Evolutionary conservation across 2,888 invertebrate genomes (phyloP).

Genomic region (Spisula subtruncata): DNA sequence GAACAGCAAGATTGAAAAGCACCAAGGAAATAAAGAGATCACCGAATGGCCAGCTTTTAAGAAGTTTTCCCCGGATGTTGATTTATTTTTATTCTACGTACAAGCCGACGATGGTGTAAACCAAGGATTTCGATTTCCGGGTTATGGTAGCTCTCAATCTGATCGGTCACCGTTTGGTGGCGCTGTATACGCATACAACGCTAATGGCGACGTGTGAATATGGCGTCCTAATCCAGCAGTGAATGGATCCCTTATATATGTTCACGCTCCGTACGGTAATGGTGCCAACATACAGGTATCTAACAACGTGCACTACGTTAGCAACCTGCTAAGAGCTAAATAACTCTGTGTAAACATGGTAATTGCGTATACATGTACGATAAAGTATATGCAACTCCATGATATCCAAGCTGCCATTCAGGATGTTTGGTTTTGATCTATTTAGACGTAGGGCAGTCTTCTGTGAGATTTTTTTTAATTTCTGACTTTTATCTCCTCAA

Average conservation of each 20-base stretch:
- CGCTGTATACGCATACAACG: slow-evolving; percentile 51
- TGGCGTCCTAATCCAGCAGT: slow-evolving; percentile 53
- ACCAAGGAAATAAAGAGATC: slow-evolving; percentile 1
- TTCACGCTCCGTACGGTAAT: slow-evolving; percentile 54
- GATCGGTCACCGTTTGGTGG: slow-evolving; percentile 46
- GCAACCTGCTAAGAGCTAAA: slow-evolving; percentile 14
- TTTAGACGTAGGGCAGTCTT: too few relatives aligned
- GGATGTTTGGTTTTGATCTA: too few relatives aligned
- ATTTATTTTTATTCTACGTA: slow-evolving; percentile 43
- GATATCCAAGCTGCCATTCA: too few relatives aligned
- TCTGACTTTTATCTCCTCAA: too few relatives aligned
- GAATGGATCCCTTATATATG: slow-evolving; percentile 47
- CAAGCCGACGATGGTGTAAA: slow-evolving; percentile 55
- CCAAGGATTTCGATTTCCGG: slow-evolving; percentile 54
- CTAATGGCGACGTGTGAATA: slow-evolving; percentile 41
- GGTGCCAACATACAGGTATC: slow-evolving; percentile 49
- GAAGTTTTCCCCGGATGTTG: not conserved
- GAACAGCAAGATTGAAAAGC: not conserved
- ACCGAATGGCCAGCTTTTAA: slow-evolving; percentile 24
- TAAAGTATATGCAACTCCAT: too few relatives aligned
- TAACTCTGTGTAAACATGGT: not conserved
- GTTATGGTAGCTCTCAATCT: slow-evolving; percentile 49
- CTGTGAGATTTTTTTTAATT: too few relatives aligned
- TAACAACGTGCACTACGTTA: slow-evolving; percentile 47
- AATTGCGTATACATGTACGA: too few relatives aligned